Base-by-base conservation (phyloP, 2,797 vertebrate genomes). In the Rhyacichthys aspro region DNA sequence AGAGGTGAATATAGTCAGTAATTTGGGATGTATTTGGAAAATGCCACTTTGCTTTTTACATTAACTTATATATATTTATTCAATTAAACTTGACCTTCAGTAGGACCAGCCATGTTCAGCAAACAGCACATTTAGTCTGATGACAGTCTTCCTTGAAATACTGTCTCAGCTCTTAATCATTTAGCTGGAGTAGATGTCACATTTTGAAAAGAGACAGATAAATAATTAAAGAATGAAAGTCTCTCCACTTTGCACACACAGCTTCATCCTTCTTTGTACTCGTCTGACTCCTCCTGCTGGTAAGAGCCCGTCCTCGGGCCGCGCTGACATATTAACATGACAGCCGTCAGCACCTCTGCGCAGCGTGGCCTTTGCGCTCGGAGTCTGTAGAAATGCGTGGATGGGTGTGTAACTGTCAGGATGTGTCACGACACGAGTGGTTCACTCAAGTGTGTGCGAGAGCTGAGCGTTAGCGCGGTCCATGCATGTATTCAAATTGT, bases 331-430 rank as follows among this genome's bases (percentile, higher is more conserved):
- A 86, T 84, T 83, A 85, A 75, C 85, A 86, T 87, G 85, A 88
- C 85, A 88, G 78, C 77, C 76, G 53, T 88, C 84, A 84, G 78
- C 79, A 86, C 86, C 81, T 85, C 81, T 67, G 70, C 58, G 75
- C 76, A 59, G 59, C 28, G 7, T 78, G 82, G 76, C 80, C 78
- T 88, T 83, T 86, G 86, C 67, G 45, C 78, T 58, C 56, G 1
- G 45, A 66, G 79, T 76, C 63, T 78, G 72, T 64, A 44, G 69
- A 56, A 48, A 74, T 60, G 76, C 60, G 43, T 53, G 62, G 72
- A 76, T 56, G 74, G 59, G 66, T 67, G 68, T 78, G 78, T 66
- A 56, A 65, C 76, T 79, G 80, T 85, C 72, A 82, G 43, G 71
- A 83, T 73, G 73, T 82, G 84, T 88, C 80, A 79, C 5, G 11